phyloP scores from a whole-genome alignment of 2,888 invertebrate genomes.

The Pterobdella sp. region DNA sequence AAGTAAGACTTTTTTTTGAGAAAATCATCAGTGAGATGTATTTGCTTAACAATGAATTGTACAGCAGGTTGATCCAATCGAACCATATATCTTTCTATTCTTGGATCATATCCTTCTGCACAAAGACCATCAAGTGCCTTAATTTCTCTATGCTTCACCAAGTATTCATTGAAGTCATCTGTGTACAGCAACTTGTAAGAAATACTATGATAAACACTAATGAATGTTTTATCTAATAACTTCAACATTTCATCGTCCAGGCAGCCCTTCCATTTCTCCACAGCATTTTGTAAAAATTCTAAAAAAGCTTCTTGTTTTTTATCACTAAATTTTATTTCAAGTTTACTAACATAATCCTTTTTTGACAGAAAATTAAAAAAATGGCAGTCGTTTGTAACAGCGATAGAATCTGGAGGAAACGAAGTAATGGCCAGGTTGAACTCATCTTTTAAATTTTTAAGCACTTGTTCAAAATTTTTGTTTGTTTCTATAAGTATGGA shows the following conservation, averaged over 20 bases:
- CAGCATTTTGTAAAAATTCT: not conserved
- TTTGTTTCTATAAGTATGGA: not conserved
- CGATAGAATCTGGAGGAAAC: not conserved
- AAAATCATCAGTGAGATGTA: not conserved
- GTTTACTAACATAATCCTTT: not conserved
- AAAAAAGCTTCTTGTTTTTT: not conserved
- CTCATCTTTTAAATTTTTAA: not conserved
- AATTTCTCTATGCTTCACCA: not conserved
- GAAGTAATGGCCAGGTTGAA: not conserved
- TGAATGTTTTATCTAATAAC: not conserved
- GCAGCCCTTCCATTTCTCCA: not conserved
- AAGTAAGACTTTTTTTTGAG: not conserved
- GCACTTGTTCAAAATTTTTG: not conserved
- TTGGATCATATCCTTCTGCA: not conserved
- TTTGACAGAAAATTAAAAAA: not conserved
- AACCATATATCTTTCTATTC: not conserved
- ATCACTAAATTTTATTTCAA: not conserved
- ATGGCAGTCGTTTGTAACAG: not conserved
- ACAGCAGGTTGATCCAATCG: not conserved
- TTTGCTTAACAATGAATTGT: not conserved
- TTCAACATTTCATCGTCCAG: not conserved
- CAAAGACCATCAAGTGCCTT: not conserved
- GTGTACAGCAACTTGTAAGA: not conserved
- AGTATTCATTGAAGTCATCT: not conserved
- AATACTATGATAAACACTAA: not conserved